Evolutionary conservation across 37 sponge, comb jelly and placozoan genomes (phyloP).

Genomic region (Cliona cf. orientalis): DNA sequence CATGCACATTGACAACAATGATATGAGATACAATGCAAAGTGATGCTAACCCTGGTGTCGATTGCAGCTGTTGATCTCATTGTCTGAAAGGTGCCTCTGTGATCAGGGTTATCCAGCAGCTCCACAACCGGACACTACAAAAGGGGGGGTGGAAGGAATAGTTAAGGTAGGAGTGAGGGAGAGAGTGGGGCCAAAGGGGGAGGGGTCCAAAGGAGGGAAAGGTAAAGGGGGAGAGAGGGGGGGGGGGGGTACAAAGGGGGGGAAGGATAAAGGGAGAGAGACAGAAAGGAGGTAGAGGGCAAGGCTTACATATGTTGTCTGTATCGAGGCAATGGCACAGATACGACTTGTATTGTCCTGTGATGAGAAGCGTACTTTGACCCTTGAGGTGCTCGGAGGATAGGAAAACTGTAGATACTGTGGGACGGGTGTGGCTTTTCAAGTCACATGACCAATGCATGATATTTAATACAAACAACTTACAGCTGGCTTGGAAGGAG

Average conservation of each 20-base stretch:
- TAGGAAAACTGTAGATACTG: slow-evolving; percentile 1
- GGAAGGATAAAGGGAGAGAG: no score
- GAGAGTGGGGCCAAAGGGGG: no score
- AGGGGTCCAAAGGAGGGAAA: no score
- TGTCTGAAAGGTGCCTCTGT: slow-evolving; percentile 66
- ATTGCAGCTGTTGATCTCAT: slow-evolving; percentile 65
- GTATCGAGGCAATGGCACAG: slow-evolving; percentile 33
- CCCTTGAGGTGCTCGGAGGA: background rate
- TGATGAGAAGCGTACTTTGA: slow-evolving; percentile 1
- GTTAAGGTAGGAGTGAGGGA: background rate
- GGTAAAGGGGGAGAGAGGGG: no score
- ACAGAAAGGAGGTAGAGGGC: background rate
- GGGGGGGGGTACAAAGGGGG: no score
- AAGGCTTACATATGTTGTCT: slow-evolving; percentile 1
- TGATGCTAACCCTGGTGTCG: slow-evolving; percentile 2
- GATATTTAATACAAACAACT: background rate
- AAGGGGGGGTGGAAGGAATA: background rate
- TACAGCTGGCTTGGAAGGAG: slow-evolving; percentile 21
- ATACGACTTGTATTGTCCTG: background rate
- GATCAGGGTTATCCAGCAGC: slow-evolving; percentile 56
- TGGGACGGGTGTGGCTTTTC: background rate
- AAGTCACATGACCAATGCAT: background rate
- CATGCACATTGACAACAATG: no score
- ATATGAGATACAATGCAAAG: no score
- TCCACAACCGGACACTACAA: slow-evolving; percentile 55